phyloP scores from a whole-genome alignment of 2,888 invertebrate species.

The Melieria picta region DNA sequence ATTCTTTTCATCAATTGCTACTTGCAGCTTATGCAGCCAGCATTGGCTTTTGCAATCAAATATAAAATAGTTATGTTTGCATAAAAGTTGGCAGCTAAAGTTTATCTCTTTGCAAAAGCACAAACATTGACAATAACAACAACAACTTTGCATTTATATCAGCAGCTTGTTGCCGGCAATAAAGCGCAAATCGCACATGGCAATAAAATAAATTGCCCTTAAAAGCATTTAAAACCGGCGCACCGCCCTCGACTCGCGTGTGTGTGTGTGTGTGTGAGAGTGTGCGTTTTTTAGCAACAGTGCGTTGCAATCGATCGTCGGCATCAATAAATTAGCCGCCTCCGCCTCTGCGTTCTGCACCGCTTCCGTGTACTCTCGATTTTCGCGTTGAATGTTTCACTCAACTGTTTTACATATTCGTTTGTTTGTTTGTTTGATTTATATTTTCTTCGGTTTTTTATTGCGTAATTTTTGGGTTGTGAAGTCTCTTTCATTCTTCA shows the following conservation, averaged over 20 bases:
- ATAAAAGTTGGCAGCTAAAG: background rate
- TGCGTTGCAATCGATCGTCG: too few species aligned
- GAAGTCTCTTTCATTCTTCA: conserved; percentile 6
- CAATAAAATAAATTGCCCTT: conserved; percentile 46
- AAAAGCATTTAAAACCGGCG: conserved; percentile 15
- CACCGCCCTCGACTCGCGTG: background rate
- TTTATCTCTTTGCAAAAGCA: background rate
- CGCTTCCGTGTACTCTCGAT: background rate
- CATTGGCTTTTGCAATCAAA: background rate
- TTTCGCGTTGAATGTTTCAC: background rate
- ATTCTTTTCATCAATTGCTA: too few species aligned
- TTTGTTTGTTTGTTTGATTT: background rate
- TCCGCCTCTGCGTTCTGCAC: background rate
- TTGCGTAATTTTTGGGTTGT: conserved; percentile 30
- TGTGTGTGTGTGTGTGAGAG: too few species aligned
- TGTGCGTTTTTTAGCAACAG: too few species aligned
- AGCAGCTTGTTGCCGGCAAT: too few species aligned
- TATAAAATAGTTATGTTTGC: background rate
- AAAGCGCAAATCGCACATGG: background rate
- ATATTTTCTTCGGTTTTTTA: conserved; percentile 12
- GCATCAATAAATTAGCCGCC: too few species aligned
- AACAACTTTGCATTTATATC: too few species aligned
- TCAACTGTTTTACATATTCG: background rate
- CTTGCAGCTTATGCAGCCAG: too few species aligned
- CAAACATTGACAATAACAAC: background rate